Conservation (phyloP, 2,797 vertebrate species). For the Myripristis murdjan region DNA sequence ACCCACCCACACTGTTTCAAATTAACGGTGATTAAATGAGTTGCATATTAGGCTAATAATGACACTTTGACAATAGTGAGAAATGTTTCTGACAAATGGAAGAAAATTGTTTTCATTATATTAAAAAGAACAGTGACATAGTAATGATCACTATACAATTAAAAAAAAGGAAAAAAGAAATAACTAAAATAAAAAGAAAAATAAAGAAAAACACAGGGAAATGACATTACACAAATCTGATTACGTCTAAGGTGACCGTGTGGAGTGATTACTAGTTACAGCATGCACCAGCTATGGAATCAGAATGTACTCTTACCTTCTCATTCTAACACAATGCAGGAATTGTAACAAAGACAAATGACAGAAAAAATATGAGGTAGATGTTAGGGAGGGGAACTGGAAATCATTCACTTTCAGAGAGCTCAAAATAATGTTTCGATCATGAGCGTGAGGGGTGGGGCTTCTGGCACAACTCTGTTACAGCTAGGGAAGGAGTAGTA, state of each 20-base stretch:
- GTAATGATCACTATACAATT: slow-evolving; percentile 80
- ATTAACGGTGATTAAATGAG: slow-evolving; percentile 68
- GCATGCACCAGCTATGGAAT: slow-evolving; percentile 94
- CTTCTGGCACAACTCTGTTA: slow-evolving; percentile 73
- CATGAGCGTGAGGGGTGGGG: slow-evolving; percentile 82
- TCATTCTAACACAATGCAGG: slow-evolving; percentile 99
- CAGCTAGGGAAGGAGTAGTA: slow-evolving; percentile 60
- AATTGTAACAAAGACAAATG: slow-evolving; percentile 98
- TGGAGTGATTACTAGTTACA: slow-evolving; percentile 83
- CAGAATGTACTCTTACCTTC: slow-evolving; percentile 98
- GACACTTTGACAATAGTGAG: slow-evolving; percentile 70
- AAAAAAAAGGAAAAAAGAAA: slow-evolving; percentile 71
- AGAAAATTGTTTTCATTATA: slow-evolving; percentile 62
- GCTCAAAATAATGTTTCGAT: slow-evolving; percentile 86
- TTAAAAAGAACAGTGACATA: slow-evolving; percentile 71
- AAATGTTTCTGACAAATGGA: slow-evolving; percentile 76
- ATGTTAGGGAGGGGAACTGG: slow-evolving; percentile 90
- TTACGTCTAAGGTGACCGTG: slow-evolving; percentile 83
- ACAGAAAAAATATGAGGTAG: slow-evolving; percentile 99
- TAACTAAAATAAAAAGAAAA: slow-evolving; percentile 16
- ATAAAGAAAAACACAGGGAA: slow-evolving; percentile 58
- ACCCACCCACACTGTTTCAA: slow-evolving; percentile 62
- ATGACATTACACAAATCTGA: slow-evolving; percentile 78
- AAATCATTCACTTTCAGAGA: slow-evolving; percentile 88
- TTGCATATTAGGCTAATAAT: slow-evolving; percentile 62